Conservation (phyloP, 2,797 vertebrate species). For the Myotis vivesi region DNA sequence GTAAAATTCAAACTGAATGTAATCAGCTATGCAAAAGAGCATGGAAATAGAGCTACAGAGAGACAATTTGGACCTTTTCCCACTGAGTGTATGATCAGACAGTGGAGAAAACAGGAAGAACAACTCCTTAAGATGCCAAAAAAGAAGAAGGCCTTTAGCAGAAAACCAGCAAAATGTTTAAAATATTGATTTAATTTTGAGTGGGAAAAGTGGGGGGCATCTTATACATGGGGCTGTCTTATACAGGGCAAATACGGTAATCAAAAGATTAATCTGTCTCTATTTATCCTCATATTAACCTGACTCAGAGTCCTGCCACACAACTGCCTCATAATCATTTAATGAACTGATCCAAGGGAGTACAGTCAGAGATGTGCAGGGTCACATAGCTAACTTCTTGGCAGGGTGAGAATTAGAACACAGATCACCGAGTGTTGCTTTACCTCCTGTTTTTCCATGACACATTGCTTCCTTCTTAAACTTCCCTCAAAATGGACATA, state of each 20-base stretch:
- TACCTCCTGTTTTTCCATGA: background rate
- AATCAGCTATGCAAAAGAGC: too few relatives aligned
- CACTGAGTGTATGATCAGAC: too few relatives aligned
- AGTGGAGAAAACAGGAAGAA: too few relatives aligned
- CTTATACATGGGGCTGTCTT: too few relatives aligned
- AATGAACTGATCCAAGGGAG: background rate
- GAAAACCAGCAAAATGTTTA: too few relatives aligned
- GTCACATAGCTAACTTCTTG: background rate
- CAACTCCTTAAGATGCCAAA: too few relatives aligned
- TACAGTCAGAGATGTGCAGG: background rate
- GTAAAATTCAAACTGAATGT: too few relatives aligned
- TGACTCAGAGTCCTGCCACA: background rate
- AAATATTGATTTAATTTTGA: too few relatives aligned
- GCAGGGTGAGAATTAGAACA: background rate
- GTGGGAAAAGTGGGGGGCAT: too few relatives aligned
- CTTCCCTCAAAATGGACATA: background rate
- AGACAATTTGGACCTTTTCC: too few relatives aligned
- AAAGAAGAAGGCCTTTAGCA: too few relatives aligned
- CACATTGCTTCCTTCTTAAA: background rate
- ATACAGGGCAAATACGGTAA: background rate
- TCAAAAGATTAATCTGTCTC: background rate
- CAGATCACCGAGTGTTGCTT: background rate
- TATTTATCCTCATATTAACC: background rate
- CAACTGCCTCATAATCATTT: background rate
- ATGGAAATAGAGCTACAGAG: too few relatives aligned